Evolutionary conservation across 2,113 vertebrate genomes (phyloP).

Genomic region (Dinomys branickii): DNA sequence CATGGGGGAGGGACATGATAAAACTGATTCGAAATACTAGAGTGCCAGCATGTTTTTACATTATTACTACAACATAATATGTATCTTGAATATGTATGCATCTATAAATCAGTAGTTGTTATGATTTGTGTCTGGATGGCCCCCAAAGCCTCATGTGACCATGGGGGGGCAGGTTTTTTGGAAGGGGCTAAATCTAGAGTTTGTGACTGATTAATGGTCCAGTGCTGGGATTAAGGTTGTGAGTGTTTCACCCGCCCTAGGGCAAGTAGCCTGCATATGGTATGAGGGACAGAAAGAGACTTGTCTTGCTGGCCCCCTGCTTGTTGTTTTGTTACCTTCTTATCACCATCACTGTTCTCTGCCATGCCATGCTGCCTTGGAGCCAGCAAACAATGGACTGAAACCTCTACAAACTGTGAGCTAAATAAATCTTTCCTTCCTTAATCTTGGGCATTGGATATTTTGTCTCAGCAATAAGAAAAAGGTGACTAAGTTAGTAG

Average conservation of each 20-base stretch:
- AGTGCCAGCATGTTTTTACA: background rate
- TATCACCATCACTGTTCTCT: background rate
- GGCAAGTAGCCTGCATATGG: background rate
- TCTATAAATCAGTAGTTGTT: background rate
- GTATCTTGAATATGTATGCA: background rate
- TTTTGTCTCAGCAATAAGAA: background rate
- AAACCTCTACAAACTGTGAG: background rate
- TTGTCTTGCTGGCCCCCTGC: background rate
- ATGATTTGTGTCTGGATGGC: background rate
- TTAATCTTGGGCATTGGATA: background rate
- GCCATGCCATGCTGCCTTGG: background rate
- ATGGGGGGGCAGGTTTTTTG: background rate
- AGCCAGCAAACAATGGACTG: background rate
- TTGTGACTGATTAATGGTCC: background rate
- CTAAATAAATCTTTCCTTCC: background rate
- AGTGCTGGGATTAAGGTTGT: background rate
- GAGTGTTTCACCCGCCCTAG: background rate
- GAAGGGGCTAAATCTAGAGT: background rate
- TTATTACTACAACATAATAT: background rate
- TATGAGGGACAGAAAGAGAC: background rate
- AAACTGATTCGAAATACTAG: background rate
- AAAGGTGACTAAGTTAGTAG: background rate
- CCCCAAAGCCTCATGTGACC: background rate
- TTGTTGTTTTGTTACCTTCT: background rate
- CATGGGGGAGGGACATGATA: background rate